Evolutionary conservation across 2,888 invertebrate species (phyloP).

Genomic region (Mythimna ferrago): DNA sequence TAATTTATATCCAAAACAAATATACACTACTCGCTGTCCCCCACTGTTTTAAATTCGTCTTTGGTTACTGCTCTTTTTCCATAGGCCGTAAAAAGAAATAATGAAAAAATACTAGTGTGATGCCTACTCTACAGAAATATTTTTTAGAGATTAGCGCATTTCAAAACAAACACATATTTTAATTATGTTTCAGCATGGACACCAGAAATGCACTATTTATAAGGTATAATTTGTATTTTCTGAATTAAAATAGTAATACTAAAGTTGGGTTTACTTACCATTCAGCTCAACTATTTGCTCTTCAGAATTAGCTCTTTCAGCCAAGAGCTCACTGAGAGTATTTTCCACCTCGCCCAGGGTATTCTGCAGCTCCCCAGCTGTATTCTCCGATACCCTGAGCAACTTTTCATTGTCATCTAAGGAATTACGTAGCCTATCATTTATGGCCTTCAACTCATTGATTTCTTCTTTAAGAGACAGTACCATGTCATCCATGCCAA

Average conservation of each 20-base stretch:
- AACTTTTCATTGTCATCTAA: conserved; percentile 92
- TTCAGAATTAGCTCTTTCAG: conserved; percentile 85
- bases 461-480: conserved; percentile 92
- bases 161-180: neutral
- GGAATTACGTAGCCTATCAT: conserved; percentile 92
- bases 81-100: too few relatives aligned
- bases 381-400: conserved; percentile 93
- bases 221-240: neutral
- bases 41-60: too few relatives aligned
- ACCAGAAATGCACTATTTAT: too few relatives aligned
- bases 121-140: too few relatives aligned
- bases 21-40: neutral
- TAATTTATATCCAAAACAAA: too few relatives aligned
- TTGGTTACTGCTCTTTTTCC: too few relatives aligned
- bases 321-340: conserved; percentile 92
- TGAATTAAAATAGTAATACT: neutral
- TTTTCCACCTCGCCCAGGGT: conserved; percentile 94
- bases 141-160: too few relatives aligned
- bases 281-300: conserved; percentile 88
- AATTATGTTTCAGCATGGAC: neutral
- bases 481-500: conserved; percentile 94
- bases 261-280: conserved; percentile 71
- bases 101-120: too few relatives aligned
- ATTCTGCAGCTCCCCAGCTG: conserved; percentile 95
- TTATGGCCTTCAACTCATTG: conserved; percentile 87